Evolutionary conservation across 2,888 invertebrate genomes (phyloP).

Genomic region (Drosophila bunnanda): DNA sequence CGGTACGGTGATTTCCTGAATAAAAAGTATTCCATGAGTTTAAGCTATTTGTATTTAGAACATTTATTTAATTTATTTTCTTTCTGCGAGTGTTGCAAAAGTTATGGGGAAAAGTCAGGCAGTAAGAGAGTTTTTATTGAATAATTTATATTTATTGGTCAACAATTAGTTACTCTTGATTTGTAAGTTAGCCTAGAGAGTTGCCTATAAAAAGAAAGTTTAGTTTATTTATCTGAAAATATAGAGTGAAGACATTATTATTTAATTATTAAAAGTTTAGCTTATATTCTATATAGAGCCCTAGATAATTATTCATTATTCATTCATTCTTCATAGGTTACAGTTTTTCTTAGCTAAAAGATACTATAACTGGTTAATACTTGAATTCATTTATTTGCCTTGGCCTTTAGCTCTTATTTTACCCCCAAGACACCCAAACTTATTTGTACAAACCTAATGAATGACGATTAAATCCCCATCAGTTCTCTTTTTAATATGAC

Average conservation of each 20-base stretch:
- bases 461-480: not conserved
- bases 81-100: not conserved
- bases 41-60: slow-evolving; percentile 3
- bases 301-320: not conserved
- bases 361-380: not conserved
- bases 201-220: not conserved
- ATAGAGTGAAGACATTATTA: too few relatives aligned
- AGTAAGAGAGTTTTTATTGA: not conserved
- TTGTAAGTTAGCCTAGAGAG: not conserved
- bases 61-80: not conserved
- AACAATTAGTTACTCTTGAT: not conserved
- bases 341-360: not conserved
- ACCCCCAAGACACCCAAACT: not conserved
- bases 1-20: slow-evolving; percentile 5
- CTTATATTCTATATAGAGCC: too few relatives aligned
- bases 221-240: not conserved
- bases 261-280: too few relatives aligned
- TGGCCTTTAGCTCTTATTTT: not conserved
- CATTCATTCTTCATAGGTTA: not conserved
- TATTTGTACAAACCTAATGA: slow-evolving; percentile 6
- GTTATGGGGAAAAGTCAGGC: slow-evolving; percentile 2
- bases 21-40: slow-evolving; percentile 1
- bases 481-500: slow-evolving; percentile 1
- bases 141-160: not conserved
- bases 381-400: not conserved